These are phyloP conservation scores for Cochlearius cochlearius DNA, from an alignment of 2,113 vertebrate genomes.

Conservation along the genomic window DNA sequence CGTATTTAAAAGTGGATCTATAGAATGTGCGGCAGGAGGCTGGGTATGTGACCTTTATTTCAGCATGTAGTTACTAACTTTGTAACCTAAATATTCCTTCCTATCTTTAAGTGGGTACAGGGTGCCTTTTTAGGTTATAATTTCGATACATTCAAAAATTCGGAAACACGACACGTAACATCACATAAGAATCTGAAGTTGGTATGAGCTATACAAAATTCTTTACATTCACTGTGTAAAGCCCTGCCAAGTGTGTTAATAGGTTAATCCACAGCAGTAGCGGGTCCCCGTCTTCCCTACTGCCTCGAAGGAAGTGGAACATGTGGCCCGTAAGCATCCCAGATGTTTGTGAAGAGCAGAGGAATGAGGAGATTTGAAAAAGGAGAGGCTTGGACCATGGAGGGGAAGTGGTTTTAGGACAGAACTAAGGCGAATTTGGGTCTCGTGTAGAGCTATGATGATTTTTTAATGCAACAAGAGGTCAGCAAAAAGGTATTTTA, in stretches of 20 bases:
- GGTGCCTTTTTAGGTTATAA: not conserved
- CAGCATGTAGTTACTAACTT: not conserved
- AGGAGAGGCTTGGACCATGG: not conserved
- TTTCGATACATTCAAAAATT: not conserved
- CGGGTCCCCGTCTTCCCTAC: not conserved
- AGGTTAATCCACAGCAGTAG: not conserved
- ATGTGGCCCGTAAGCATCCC: not conserved
- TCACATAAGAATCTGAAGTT: not conserved
- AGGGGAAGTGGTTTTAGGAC: not conserved
- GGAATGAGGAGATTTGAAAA: not conserved
- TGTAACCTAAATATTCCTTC: not conserved
- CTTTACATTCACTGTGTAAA: not conserved
- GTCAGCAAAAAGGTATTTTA: not conserved
- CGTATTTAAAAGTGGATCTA: not conserved
- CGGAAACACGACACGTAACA: fast-evolving
- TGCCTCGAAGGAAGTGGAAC: not conserved
- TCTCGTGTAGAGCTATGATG: not conserved
- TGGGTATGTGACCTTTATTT: not conserved
- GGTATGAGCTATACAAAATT: not conserved
- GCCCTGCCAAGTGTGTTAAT: not conserved
- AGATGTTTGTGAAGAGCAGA: not conserved
- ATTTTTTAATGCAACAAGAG: not conserved
- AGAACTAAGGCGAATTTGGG: not conserved
- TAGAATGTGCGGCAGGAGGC: not conserved
- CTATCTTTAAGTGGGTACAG: not conserved